Evolutionary conservation across 2,113 vertebrate genomes (phyloP).

Genomic region (Anser cygnoides): DNA sequence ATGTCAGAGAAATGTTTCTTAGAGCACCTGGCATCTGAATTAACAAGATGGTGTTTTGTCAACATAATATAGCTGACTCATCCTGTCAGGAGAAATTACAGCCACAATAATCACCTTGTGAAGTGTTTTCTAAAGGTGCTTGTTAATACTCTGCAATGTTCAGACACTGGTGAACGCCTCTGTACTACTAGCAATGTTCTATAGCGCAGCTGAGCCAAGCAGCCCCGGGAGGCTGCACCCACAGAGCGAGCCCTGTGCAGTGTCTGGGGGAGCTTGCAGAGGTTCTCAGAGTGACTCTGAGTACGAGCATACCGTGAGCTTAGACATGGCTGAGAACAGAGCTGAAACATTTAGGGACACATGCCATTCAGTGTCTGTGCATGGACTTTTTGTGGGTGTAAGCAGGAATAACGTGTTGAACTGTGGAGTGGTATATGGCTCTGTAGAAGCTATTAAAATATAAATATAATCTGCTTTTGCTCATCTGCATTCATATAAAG

Average conservation of each 20-base stretch:
- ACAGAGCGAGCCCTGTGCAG: neutral
- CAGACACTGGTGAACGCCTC: neutral
- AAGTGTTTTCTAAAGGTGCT: constrained; percentile 26
- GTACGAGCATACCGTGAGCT: neutral
- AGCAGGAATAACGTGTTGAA: neutral
- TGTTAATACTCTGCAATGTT: constrained; percentile 7
- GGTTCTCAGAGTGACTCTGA: neutral
- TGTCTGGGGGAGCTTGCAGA: neutral
- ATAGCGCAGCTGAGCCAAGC: constrained; percentile 25
- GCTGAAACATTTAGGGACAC: neutral
- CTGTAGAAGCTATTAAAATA: neutral
- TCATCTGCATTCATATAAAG: constrained; percentile 13
- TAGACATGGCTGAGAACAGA: neutral
- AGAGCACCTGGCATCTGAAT: neutral
- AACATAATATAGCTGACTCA: neutral
- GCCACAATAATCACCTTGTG: neutral
- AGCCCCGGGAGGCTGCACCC: neutral
- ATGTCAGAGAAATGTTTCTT: neutral
- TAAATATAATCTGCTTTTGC: constrained; percentile 8
- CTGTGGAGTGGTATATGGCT: neutral
- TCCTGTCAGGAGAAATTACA: neutral
- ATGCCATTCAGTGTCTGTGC: neutral
- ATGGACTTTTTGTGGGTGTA: neutral
- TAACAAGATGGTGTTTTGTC: neutral
- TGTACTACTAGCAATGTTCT: neutral